These are phyloP conservation scores for Aldrovandia affinis DNA, from an alignment of 2,797 vertebrate species.

Conservation along the genomic window DNA sequence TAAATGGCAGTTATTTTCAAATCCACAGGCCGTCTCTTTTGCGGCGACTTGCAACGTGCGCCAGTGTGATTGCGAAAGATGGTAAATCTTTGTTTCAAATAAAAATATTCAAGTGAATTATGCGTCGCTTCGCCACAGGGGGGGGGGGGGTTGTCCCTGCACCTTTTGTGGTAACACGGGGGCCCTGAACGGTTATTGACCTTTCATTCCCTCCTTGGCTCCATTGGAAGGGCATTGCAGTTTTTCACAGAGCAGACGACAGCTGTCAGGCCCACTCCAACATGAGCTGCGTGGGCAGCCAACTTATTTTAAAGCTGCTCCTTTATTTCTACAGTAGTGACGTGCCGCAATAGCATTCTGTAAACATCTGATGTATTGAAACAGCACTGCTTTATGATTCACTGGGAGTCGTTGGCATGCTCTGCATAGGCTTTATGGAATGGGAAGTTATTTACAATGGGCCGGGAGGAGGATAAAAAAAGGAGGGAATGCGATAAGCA, in stretches of 20 bases:
- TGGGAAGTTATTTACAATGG: not conserved
- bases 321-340: not conserved
- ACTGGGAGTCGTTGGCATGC: not conserved
- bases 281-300: no score
- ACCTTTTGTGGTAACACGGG: not conserved
- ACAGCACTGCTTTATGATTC: not conserved
- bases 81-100: not conserved
- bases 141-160: not conserved
- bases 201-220: not conserved
- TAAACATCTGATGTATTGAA: not conserved
- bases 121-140: not conserved
- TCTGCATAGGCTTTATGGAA: not conserved
- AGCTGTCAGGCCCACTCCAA: not conserved
- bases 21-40: not conserved
- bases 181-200: not conserved
- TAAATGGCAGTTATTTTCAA: not conserved
- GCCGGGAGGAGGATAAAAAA: not conserved
- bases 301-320: not conserved
- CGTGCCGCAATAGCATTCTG: not conserved
- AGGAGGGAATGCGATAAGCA: not conserved
- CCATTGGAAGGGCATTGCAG: not conserved
- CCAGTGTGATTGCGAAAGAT: no score
- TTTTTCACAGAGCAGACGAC: not conserved
- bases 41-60: no score
- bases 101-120: not conserved